A percentile compares a stretch with the other conserved stretches of the same genome.
phyloP scores from a whole-genome alignment of 1,140 invertebrate genomes.

The Chymomyza costata region DNA sequence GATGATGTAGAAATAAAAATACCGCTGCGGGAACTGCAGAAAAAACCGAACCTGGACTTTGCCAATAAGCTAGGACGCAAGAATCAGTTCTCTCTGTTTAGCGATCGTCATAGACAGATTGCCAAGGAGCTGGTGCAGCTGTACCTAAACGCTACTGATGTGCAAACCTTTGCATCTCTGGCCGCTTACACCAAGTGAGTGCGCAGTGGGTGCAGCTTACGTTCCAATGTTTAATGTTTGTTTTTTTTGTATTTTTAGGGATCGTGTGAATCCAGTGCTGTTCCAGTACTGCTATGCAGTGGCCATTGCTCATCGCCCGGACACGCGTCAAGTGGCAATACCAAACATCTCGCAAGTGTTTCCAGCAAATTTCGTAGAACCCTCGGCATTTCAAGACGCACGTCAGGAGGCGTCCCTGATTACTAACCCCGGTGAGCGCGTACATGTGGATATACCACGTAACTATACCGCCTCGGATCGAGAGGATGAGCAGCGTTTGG shows the following conservation, averaged over 20 bases:
- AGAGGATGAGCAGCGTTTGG: constrained; percentile 80
- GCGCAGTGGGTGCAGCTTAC: constrained; percentile 6
- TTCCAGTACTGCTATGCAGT: constrained; percentile 74
- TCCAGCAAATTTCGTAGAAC: constrained; percentile 78
- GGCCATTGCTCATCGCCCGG: constrained; percentile 75
- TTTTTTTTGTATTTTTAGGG: constrained; percentile 41
- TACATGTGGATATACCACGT: constrained; percentile 78
- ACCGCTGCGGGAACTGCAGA: constrained; percentile 76
- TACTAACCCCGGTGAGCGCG: constrained; percentile 38
- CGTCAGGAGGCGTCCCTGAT: constrained; percentile 76
- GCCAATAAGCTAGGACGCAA: constrained; percentile 37
- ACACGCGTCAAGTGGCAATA: constrained; percentile 76
- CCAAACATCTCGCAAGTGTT: constrained; percentile 78
- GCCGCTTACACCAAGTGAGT: constrained; percentile 63
- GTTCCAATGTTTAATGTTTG: neutral
- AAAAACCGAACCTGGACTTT: constrained; percentile 56
- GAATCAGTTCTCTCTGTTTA: constrained; percentile 79
- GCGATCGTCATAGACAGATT: constrained; percentile 77
- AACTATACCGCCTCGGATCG: constrained; percentile 82
- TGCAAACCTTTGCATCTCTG: constrained; percentile 55
- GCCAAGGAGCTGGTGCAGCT: constrained; percentile 77
- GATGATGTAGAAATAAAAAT: constrained; percentile 75
- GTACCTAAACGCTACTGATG: constrained; percentile 72
- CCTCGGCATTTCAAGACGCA: constrained; percentile 76
- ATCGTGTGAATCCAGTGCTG: constrained; percentile 76